These are phyloP conservation scores for Sesia bembeciformis DNA, from an alignment of 2,888 invertebrate genomes.

Conservation along the genomic window DNA sequence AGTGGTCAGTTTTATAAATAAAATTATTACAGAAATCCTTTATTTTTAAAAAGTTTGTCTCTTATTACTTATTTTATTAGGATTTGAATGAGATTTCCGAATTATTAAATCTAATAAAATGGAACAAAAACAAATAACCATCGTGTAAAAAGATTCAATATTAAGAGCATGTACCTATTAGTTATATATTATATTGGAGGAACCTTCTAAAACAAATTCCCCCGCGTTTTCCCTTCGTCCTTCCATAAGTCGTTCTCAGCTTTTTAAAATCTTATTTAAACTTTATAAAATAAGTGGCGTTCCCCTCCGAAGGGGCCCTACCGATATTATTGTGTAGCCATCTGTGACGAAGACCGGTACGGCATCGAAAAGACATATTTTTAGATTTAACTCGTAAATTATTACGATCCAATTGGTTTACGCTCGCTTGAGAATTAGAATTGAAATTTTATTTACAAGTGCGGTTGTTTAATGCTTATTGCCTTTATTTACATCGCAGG, in stretches of 20 bases:
- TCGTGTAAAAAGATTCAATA: no score
- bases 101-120: no score
- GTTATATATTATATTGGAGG: no score
- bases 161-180: no score
- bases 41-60: no score
- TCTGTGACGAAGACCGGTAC: conserved; percentile 61
- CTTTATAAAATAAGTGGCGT: conserved; percentile 66
- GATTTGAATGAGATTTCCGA: no score
- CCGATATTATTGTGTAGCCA: conserved; percentile 68
- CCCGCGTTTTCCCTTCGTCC: conserved; percentile 6
- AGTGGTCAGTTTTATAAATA: no score
- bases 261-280: conserved; percentile 74
- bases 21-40: no score
- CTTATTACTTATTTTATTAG: no score
- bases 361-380: conserved; percentile 70
- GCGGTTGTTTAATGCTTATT: conserved; percentile 37
- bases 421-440: conserved; percentile 67
- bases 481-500: no score
- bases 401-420: conserved; percentile 68
- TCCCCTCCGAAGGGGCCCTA: conserved; percentile 50
- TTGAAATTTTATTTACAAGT: conserved; percentile 54
- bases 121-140: no score
- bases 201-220: neutral
- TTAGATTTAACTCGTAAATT: conserved; percentile 73
- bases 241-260: conserved; percentile 45